Evolutionary conservation across 2,888 invertebrate genomes (phyloP).

Genomic region (Odontocerum albicorne): DNA sequence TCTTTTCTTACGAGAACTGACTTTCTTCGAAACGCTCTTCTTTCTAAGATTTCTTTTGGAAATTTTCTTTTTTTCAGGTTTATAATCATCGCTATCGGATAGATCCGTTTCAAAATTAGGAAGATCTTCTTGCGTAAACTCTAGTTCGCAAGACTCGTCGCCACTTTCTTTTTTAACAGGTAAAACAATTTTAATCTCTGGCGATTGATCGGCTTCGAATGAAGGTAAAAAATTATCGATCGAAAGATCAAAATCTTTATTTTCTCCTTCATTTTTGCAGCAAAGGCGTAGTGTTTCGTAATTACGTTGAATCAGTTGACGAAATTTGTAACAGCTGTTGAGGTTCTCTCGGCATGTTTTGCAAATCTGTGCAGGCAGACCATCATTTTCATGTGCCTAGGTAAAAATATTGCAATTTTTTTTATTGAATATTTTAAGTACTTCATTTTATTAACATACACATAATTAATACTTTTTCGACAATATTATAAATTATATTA

Average conservation of each 20-base stretch:
- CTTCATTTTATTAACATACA: too few species aligned
- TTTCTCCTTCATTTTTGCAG: slow-evolving; percentile 9
- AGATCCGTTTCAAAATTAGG: background rate
- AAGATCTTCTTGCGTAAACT: background rate
- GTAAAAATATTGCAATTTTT: too few species aligned
- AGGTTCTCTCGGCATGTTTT: slow-evolving; percentile 17
- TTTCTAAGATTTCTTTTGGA: slow-evolving; percentile 1
- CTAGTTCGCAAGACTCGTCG: background rate
- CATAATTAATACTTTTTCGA: too few species aligned
- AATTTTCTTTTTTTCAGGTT: background rate
- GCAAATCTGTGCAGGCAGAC: slow-evolving; percentile 27
- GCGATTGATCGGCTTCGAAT: background rate
- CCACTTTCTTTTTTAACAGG: slow-evolving; percentile 16
- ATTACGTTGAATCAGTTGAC: slow-evolving; percentile 20
- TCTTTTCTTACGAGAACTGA: too few species aligned
- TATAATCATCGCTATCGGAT: background rate
- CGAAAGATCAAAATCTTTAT: background rate
- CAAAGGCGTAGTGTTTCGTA: slow-evolving; percentile 20
- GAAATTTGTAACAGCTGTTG: slow-evolving; percentile 16
- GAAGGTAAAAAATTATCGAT: background rate
- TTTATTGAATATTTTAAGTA: too few species aligned
- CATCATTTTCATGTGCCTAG: slow-evolving; percentile 24
- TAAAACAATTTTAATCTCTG: background rate
- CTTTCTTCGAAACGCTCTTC: slow-evolving; percentile 5
- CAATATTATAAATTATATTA: too few species aligned